Percentiles rank a stretch among this genome's conserved stretches.
These are phyloP conservation scores for Nymphicus hollandicus DNA, from an alignment of 2,113 vertebrate species.

Conservation along the genomic window DNA sequence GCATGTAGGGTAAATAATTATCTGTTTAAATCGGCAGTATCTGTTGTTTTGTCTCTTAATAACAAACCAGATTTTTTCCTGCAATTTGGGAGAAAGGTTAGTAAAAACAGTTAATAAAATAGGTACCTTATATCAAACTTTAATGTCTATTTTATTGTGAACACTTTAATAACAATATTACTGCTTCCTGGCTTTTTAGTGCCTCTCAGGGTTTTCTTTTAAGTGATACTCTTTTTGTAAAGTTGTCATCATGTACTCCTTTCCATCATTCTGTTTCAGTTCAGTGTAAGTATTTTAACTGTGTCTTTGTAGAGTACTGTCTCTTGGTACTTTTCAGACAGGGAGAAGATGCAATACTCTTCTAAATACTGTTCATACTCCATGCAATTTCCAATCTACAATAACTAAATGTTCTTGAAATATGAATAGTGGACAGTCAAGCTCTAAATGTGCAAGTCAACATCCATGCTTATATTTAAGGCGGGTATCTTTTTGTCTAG, in stretches of 20 bases:
- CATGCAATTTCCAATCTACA: not conserved
- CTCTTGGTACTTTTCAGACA: not conserved
- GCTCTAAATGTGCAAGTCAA: not conserved
- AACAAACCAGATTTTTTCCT: not conserved
- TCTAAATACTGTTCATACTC: not conserved
- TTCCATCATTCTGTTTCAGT: not conserved
- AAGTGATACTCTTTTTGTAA: not conserved
- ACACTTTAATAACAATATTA: not conserved
- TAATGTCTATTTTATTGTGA: not conserved
- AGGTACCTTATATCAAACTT: not conserved
- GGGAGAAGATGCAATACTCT: not conserved
- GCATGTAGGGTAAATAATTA: not conserved
- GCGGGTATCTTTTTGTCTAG: not conserved
- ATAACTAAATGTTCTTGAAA: not conserved
- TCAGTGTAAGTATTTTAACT: not conserved
- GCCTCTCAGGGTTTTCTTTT: not conserved
- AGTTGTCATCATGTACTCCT: not conserved
- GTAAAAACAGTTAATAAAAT: not conserved
- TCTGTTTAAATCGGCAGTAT: not conserved
- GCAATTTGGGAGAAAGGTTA: fast-evolving
- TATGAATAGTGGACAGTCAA: not conserved
- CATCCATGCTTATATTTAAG: not conserved
- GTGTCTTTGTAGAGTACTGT: not conserved
- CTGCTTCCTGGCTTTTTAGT: not conserved
- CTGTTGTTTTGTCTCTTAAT: not conserved